A percentile compares a stretch with the other conserved stretches of the same genome.
Conservation (phyloP, 2,113 vertebrate genomes). For the Noturus placidus region DNA sequence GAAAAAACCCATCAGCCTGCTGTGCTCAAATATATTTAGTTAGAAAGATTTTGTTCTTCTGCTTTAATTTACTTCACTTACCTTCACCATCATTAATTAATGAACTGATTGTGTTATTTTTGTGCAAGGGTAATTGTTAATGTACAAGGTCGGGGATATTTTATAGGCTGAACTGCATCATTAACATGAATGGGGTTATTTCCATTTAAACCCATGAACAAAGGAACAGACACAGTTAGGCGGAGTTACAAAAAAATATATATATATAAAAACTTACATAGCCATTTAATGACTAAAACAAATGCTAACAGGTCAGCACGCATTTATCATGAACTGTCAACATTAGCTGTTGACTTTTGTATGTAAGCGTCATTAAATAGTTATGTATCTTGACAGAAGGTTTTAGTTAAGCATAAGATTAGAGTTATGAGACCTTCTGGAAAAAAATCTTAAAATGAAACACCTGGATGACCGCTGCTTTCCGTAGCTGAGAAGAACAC, state of each 20-base stretch:
- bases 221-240: not conserved
- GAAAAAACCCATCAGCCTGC: not conserved
- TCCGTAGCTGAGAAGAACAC: constrained; percentile 62
- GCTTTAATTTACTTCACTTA: constrained; percentile 1
- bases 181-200: constrained; percentile 21
- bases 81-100: not conserved
- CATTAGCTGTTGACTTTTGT: not conserved
- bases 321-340: not conserved
- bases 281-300: constrained; percentile 22
- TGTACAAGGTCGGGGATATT: not conserved
- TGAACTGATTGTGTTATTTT: not conserved
- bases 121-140: constrained; percentile 2
- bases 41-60: not conserved
- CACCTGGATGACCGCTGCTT: constrained; percentile 65
- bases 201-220: constrained; percentile 5
- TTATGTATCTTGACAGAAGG: not conserved
- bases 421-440: constrained; percentile 10
- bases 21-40: not conserved
- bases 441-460: constrained; percentile 50
- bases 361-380: constrained; percentile 6
- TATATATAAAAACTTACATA: not conserved
- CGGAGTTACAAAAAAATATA: not conserved
- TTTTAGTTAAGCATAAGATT: constrained; percentile 30
- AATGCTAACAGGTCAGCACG: not conserved
- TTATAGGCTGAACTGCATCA: not conserved